These are phyloP conservation scores for Diadophis punctatus DNA, from an alignment of 2,113 vertebrate genomes.

Conservation along the genomic window DNA sequence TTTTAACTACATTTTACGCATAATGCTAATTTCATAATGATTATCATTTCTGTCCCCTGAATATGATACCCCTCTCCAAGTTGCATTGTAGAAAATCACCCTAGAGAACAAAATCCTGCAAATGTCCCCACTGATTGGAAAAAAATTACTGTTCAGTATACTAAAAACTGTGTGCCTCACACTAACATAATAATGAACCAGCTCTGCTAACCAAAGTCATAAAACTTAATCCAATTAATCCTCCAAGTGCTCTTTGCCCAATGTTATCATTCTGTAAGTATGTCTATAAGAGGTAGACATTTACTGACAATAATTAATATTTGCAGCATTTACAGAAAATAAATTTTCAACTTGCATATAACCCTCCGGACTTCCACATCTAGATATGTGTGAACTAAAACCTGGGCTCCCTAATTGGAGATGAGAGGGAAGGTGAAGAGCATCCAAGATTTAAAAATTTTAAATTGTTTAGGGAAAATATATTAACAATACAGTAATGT, in stretches of 20 bases:
- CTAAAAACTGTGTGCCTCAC: not conserved
- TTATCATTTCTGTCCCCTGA: not conserved
- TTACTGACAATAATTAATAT: not conserved
- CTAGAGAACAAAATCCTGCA: not conserved
- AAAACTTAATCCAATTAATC: not conserved
- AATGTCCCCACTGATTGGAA: not conserved
- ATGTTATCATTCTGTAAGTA: not conserved
- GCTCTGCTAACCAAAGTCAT: not conserved
- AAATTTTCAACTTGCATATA: not conserved
- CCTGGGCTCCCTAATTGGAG: not conserved
- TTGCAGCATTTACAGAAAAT: not conserved
- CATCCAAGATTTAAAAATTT: not conserved
- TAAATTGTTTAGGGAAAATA: not conserved
- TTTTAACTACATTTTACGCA: too few relatives aligned
- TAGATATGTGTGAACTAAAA: not conserved
- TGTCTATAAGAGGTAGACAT: not conserved
- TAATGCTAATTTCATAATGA: not conserved
- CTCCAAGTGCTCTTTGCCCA: not conserved
- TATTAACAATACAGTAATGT: not conserved
- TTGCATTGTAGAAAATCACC: not conserved
- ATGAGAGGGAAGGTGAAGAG: not conserved
- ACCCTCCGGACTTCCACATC: not conserved
- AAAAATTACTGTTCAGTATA: not conserved
- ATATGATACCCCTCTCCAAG: not conserved
- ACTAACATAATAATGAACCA: not conserved